Evolutionary conservation across 2,797 vertebrate species (phyloP), one percentile per base, ranked within the genome.

Genomic region (Falco columbarius): DNA sequence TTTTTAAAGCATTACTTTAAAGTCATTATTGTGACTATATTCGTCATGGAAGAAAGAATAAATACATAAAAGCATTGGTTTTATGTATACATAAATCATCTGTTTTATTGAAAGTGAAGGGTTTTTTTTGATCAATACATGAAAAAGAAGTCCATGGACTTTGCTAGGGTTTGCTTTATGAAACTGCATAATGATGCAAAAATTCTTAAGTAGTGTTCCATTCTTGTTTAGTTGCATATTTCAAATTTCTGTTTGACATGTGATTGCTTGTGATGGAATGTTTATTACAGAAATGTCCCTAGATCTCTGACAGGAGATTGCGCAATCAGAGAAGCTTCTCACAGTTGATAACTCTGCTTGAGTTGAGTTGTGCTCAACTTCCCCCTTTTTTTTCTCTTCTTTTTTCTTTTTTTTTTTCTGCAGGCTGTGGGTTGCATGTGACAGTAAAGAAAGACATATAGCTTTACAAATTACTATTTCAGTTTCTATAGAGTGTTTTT

Each of bases 211-310:
- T 32, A 58, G 18, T 30, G 58, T 98, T 96, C 97, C 96, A 95
- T 98, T 98, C 98, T 98, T 98, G 98, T 98, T 98, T 97, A 98
- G 98, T 98, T 97, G 96, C 98, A 98, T 99, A 98, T 98, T 98
- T 98, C 97, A 98, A 98, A 99, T 99, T 98, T 98, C 98, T 98
- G 23, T 97, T 98, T 98, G 98, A 98, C 97, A 52, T 98, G 98
- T 98, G 98, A 98, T 96, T 98, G 98, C 98, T 98, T 98, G 98
- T 98, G 98, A 84, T 97, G 98, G 98, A 99, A 98, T 98, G 98
- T 81, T 89, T 87, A 36, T 97, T 96, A 98, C 96, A 98, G 98
- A 98, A 97, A 96, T 98, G 96, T 95, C 97, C 98, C 90, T 96
- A 95, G 94, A 98, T 95, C 97, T 98, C 49, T 98, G 98, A 79